These are phyloP conservation scores for Luperina testacea DNA, from an alignment of 2,888 invertebrate genomes.

Conservation along the genomic window DNA sequence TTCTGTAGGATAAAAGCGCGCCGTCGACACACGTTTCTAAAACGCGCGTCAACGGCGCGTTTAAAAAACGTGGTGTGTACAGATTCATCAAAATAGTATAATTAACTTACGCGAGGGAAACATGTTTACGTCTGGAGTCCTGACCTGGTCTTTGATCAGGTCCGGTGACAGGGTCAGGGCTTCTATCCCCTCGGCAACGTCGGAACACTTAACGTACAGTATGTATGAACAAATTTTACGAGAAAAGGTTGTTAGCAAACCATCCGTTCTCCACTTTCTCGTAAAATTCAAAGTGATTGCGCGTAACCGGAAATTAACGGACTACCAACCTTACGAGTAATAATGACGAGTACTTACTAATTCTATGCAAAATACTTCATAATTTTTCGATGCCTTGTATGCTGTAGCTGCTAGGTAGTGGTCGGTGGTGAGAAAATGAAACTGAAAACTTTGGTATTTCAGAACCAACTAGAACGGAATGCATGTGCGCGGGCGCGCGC, in stretches of 20 bases:
- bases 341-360: background rate
- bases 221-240: background rate
- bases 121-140: background rate
- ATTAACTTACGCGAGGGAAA: background rate
- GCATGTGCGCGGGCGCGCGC: too few relatives aligned
- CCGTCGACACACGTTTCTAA: too few relatives aligned
- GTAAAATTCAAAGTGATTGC: background rate
- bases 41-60: too few relatives aligned
- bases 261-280: background rate
- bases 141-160: background rate
- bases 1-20: too few relatives aligned
- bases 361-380: too few relatives aligned
- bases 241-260: background rate
- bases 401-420: too few relatives aligned
- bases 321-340: background rate
- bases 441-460: too few relatives aligned
- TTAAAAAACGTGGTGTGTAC: too few relatives aligned
- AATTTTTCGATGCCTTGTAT: too few relatives aligned
- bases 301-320: background rate
- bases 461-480: too few relatives aligned
- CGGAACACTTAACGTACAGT: background rate
- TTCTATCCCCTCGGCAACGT: background rate
- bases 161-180: background rate
- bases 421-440: too few relatives aligned
- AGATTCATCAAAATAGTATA: background rate